Percentiles rank a stretch among this genome's conserved stretches.
phyloP scores from a whole-genome alignment of 2,888 invertebrate species.

The Eilema depressum region DNA sequence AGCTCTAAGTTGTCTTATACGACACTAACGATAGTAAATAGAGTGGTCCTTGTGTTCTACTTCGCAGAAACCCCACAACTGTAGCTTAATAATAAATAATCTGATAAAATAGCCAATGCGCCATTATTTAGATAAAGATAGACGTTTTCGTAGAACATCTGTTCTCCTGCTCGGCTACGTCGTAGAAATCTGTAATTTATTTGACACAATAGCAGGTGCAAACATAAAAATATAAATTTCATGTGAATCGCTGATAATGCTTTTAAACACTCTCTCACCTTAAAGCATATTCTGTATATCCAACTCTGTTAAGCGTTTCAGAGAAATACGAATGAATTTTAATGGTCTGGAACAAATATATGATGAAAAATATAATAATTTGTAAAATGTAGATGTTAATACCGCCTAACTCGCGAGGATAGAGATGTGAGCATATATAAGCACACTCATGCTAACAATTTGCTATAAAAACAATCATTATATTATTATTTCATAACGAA shows the following conservation, averaged over 20 bases:
- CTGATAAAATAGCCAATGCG: not conserved
- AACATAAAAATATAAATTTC: not conserved
- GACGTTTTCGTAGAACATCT: constrained; percentile 11
- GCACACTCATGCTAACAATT: not conserved
- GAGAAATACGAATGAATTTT: not conserved
- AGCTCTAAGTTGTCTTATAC: not conserved
- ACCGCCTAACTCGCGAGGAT: not conserved
- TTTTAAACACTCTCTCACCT: not conserved
- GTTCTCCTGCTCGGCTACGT: not conserved
- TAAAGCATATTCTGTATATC: not conserved
- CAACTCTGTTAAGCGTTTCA: not conserved
- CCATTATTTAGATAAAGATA: constrained; percentile 15
- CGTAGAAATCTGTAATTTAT: constrained; percentile 15
- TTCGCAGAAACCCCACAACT: not conserved
- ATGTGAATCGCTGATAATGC: not conserved
- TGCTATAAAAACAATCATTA: not conserved
- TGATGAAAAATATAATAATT: not conserved
- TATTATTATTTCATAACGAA: constrained; percentile 8
- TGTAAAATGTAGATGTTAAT: not conserved
- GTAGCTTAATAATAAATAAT: constrained; percentile 12
- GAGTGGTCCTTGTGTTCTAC: not conserved
- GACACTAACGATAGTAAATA: not conserved
- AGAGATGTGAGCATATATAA: not conserved
- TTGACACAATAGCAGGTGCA: constrained; percentile 12
- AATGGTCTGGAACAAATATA: not conserved